Evolutionary conservation across 2,113 vertebrate species (phyloP).

Genomic region (Astur gentilis): DNA sequence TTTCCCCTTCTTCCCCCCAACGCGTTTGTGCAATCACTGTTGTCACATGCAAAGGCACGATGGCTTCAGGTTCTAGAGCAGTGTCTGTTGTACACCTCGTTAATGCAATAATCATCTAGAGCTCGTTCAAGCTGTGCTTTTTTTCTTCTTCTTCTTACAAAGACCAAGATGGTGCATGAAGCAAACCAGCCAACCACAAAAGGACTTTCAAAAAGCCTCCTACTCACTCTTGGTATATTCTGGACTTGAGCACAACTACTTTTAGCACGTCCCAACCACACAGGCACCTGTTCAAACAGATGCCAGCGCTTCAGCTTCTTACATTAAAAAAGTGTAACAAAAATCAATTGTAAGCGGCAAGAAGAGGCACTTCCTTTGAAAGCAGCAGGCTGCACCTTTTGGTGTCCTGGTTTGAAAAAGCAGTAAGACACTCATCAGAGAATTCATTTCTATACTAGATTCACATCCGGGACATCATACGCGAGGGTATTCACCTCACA

Average conservation of each 20-base stretch:
- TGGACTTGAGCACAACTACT: background rate
- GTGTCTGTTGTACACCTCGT: fast-evolving
- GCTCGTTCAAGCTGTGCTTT: background rate
- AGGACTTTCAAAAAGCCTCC: background rate
- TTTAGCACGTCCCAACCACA: background rate
- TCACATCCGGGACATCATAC: background rate
- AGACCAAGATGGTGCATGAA: background rate
- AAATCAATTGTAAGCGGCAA: background rate
- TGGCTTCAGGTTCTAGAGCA: background rate
- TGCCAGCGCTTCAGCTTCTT: background rate
- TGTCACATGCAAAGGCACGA: background rate
- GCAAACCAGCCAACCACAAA: background rate
- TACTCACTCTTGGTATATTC: background rate
- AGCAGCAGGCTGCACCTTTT: background rate
- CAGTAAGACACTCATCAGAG: fast-evolving
- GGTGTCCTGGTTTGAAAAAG: background rate
- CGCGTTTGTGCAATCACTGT: background rate
- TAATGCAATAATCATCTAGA: background rate
- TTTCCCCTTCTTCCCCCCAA: fast-evolving
- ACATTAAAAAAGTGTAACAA: background rate
- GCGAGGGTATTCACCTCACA: background rate
- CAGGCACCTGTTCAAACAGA: background rate
- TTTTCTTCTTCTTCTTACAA: background rate
- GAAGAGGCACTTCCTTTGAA: background rate
- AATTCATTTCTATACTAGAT: background rate